Percentiles rank a stretch among this genome's conserved stretches.
Evolutionary conservation across 2,888 invertebrate genomes (phyloP).

Genomic region (Nasonia oneida): DNA sequence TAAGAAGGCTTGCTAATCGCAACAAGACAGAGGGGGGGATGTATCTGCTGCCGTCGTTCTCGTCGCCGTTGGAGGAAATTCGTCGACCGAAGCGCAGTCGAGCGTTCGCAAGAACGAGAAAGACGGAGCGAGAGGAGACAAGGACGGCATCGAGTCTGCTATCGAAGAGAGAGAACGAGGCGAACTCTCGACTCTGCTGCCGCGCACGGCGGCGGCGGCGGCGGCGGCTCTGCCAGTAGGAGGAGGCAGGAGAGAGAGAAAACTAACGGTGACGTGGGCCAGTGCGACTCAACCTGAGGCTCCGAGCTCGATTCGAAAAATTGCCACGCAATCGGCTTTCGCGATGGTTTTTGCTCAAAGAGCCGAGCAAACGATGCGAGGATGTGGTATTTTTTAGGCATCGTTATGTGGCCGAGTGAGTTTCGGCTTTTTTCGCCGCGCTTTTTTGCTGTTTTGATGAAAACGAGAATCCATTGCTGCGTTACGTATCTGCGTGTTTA

Average conservation of each 20-base stretch:
- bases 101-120: constrained; percentile 33
- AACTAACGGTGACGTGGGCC: constrained; percentile 74
- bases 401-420: neutral
- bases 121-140: neutral
- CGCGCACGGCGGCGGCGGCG: constrained; percentile 6
- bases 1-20: constrained; percentile 44
- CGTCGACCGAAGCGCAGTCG: constrained; percentile 11
- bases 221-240: constrained; percentile 50
- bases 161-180: constrained; percentile 7
- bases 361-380: neutral
- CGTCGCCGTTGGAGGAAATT: constrained; percentile 18
- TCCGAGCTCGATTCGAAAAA: constrained; percentile 34
- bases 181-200: constrained; percentile 42
- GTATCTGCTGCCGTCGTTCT: neutral
- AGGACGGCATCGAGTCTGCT: neutral
- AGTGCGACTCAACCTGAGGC: constrained; percentile 72
- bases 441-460: neutral
- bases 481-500: constrained; percentile 12
- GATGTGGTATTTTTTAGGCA: neutral
- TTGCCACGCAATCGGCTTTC: constrained; percentile 52
- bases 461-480: neutral
- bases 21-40: neutral
- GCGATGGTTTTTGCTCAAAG: neutral
- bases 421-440: neutral
- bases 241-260: constrained; percentile 68